Base-by-base conservation (phyloP, 2,888 invertebrate genomes). In the Nomada lathburiana region DNA sequence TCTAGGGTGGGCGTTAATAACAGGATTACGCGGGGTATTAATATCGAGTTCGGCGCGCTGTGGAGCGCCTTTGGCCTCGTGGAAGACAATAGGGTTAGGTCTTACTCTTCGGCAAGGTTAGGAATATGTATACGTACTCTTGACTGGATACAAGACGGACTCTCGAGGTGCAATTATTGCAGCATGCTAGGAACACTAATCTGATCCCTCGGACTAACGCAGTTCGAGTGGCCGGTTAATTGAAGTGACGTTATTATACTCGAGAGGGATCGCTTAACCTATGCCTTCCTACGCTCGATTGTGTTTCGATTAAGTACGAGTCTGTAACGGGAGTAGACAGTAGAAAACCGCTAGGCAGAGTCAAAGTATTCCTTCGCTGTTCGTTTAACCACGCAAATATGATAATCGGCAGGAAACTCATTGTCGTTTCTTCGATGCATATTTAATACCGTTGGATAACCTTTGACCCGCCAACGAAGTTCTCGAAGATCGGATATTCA, bases 131-230 rank as follows among this genome's bases (percentile, higher is more conserved):
- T 36, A 36, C 1, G 29, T 42, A 16, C 11, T 23, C 44, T 42
- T 59, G 55, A 71, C 65, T 23, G 20, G 53, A 68, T 69, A 70
- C 69, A 70, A 80, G 67, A 65, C 44, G 60, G 36, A 18, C 60
- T 59, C 36, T 63, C 9, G 20, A 50, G 53, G 23, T 67, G 47
- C 60, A 62, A 67, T 67, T 71, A 62, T 53, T 20, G 5, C 16
- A 7, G 20, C 81, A 69, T 81, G 80, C 74, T 74, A 69, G 68
- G 59, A 53, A 29, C 18, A 55, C 47, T 64, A 44, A 80, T 42
- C 36, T 36, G 53, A 65, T 53, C 59, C 50, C 59, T 60, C 20
- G n/a, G 68, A 67, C 47, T 72, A 55, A 65, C 47, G 29, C 36
- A 36, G 44, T 10, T 42, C 4, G 5, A 65, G 50, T 57, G 53